Evolutionary conservation across 2,113 vertebrate species (phyloP), one percentile per base, ranked within the genome.

Genomic region (Scomber japonicus): DNA sequence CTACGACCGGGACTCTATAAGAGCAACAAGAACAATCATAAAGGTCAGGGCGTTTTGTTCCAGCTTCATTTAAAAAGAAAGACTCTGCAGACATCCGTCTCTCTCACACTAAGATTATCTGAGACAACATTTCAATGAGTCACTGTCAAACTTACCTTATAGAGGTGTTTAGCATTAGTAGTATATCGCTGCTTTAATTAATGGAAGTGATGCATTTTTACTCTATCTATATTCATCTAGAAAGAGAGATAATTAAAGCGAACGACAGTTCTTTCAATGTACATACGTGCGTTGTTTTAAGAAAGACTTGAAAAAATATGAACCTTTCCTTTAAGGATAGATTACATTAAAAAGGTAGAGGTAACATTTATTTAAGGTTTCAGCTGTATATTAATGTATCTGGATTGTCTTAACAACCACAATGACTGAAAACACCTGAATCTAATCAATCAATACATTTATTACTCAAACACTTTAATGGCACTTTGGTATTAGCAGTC

Each of bases 11-110:
- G 45, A 79, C 14, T n/a, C 40, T n/a, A 51, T 31, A 30, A 64
- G 45, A 74, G 67, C 64, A 74, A 51, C 65, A 54, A 15, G 13
- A 46, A 12, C 16, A 50, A 35, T 13, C 31, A 10, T 13, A 82
- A 82, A 87, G 84, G 71, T 79, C 83, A 80, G 45, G 14, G 63
- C 60, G 35, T 66, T 62, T 45, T 68, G 51, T 24, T 75, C 14
- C 12, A 24, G 53, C 75, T 50, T 71, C 1, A 66, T 44, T 68
- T 24, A n/a, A 83, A 74, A 73, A 66, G 31, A 19, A 14, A 17
- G 21, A 0, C 9, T 17, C n/a, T 50, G 59, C 44, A 48, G 14
- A 66, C 35, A 40, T 40, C 6, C 35, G 9, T 7, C 35, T 40
- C 35, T 40, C 35, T 9, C 35, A 3, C 4, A 19, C 17, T 13